Evolutionary conservation across 2,797 vertebrate species (phyloP), one percentile per base, ranked within the genome.

Genomic region (Cyprinella venusta): DNA sequence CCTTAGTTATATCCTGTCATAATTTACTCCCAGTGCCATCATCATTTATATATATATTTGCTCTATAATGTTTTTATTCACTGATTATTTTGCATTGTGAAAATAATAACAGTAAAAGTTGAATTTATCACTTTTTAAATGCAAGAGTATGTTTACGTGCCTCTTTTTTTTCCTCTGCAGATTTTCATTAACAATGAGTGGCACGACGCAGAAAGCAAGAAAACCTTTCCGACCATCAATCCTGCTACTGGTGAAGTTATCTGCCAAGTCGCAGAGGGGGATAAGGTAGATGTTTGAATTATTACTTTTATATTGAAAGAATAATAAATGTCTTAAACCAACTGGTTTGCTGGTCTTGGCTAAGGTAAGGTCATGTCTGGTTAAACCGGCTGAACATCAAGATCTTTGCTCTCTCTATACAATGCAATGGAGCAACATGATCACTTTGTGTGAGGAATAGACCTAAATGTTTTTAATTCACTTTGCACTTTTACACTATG

Each of bases 161-260:
- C 15, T n/a, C 40, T 50, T 68, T 33, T 38, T n/a, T 19, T 38
- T 5, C 10, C 10, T 40, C 19, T 67, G n/a, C 91, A 99, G 98
- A 95, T 99, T 77, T 99, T 99, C 85, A 99, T 99, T 87, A 97
- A 98, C 88, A 99, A 99, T 0, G 93, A 97, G 64, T 99, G 97
- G 97, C 96, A 97, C 0, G 95, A 99, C 40, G 95, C 98, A 0
- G 68, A 88, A 68, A 98, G 95, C 86, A 96, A 96, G 90, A 98
- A 96, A 89, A 97, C 95, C 0, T 99, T 99, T 87, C 95, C 97
- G 0, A 94, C 96, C 0, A 74, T 98, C 93, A 99, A 98, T 84
- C 98, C 98, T 0, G 90, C 97, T 8, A 98, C 96, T 0, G 97
- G 96, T 48, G 97, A 99, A 67, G 92, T 98, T 80, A 98, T 99